A percentile compares a stretch with the other conserved stretches of the same genome.
Conservation (phyloP, 2,113 vertebrate genomes). For the Megaceryle torquata region DNA sequence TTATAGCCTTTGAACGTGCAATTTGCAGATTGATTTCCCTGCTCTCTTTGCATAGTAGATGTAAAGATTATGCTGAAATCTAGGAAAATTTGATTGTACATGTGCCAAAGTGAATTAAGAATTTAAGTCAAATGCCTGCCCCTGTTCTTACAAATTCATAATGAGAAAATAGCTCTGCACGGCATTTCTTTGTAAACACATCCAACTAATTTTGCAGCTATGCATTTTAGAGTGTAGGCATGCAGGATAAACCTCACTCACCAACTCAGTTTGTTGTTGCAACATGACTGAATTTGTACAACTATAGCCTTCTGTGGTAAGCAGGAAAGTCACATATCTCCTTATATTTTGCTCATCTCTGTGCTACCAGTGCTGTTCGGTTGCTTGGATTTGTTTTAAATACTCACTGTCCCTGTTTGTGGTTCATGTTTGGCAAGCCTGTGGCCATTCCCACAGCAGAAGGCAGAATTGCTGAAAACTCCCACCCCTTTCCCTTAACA, state of each 20-base stretch:
- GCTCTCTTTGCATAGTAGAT: conserved; percentile 56
- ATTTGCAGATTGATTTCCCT: conserved; percentile 58
- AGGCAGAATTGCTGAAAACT: background rate
- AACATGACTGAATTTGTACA: background rate
- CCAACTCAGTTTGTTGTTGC: background rate
- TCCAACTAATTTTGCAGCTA: conserved; percentile 1
- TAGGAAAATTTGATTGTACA: conserved; percentile 58
- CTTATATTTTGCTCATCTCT: background rate
- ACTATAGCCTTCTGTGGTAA: background rate
- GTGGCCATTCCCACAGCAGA: background rate
- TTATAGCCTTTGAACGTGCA: conserved; percentile 12
- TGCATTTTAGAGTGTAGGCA: background rate
- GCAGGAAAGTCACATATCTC: background rate
- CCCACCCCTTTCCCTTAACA: background rate
- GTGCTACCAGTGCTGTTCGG: background rate
- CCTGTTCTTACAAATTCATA: conserved; percentile 57
- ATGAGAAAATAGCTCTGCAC: conserved; percentile 18
- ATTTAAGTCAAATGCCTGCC: conserved; percentile 33
- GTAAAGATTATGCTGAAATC: conserved; percentile 71
- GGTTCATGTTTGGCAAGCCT: background rate
- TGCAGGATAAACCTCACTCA: background rate
- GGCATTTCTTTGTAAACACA: conserved; percentile 14
- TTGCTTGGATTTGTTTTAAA: background rate
- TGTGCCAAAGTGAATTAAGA: conserved; percentile 49
- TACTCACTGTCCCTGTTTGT: background rate